Percentiles rank a stretch among this genome's conserved stretches.
These are phyloP conservation scores for Portunus trituberculatus DNA, from an alignment of 1,140 invertebrate genomes.

Conservation along the genomic window DNA sequence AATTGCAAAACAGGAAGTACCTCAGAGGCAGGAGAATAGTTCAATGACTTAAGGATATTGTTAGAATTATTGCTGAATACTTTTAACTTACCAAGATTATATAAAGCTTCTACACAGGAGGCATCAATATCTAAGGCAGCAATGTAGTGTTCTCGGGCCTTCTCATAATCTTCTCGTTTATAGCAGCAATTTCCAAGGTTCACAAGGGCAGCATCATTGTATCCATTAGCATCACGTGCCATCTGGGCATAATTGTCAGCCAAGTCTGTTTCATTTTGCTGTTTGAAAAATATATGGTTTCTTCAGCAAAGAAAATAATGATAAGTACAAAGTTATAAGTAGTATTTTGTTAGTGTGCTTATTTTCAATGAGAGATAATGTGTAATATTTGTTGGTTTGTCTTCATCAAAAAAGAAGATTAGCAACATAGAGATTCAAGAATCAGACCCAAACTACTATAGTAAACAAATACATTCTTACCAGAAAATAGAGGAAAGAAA, in stretches of 20 bases:
- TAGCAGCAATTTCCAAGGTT: conserved; percentile 94
- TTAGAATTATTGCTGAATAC: background rate
- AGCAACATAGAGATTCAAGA: background rate
- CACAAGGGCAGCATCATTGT: conserved; percentile 91
- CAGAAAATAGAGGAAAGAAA: conserved; percentile 93
- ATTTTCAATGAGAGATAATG: background rate
- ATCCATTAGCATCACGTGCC: conserved; percentile 88
- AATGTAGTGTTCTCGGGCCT: conserved; percentile 88
- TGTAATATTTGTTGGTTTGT: no score
- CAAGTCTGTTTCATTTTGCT: conserved; percentile 92
- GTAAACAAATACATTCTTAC: conserved; percentile 30
- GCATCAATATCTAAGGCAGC: conserved; percentile 91
- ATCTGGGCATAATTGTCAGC: conserved; percentile 90
- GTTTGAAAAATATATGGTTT: conserved; percentile 74
- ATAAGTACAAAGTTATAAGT: background rate
- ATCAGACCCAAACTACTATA: background rate
- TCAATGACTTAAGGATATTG: background rate
- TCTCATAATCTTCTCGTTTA: conserved; percentile 87
- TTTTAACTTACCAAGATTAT: conserved; percentile 87
- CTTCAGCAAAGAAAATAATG: background rate
- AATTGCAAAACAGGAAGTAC: no score
- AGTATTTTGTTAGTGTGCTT: background rate
- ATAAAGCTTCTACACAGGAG: conserved; percentile 93
- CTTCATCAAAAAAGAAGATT: background rate
- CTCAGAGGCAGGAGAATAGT: no score